Evolutionary conservation across 2,797 vertebrate species (phyloP).

Genomic region (Gymnoscopelus braueri): DNA sequence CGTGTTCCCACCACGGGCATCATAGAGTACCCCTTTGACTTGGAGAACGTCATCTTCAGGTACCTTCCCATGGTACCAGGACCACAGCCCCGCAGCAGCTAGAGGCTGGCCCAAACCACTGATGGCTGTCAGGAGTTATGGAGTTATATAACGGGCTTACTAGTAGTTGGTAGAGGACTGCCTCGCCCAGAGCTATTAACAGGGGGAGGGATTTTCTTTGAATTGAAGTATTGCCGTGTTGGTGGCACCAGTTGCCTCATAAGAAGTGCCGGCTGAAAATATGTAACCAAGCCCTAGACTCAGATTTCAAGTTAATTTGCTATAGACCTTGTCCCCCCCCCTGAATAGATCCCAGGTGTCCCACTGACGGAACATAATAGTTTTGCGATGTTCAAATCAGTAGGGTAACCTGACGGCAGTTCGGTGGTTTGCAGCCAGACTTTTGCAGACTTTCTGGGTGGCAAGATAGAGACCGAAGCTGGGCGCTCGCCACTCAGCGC

Average conservation of each 20-base stretch:
- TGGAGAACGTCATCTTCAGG: conserved; percentile 86
- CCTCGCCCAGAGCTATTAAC: neutral
- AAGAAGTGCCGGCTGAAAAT: no score
- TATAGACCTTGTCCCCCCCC: no score
- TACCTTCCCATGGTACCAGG: conserved; percentile 61
- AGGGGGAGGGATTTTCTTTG: no score
- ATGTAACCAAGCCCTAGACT: neutral
- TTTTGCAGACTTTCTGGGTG: conserved; percentile 48
- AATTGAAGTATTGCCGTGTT: no score
- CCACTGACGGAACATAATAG: conserved; percentile 13
- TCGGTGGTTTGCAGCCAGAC: conserved; percentile 70
- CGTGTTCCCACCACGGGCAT: conserved; percentile 85
- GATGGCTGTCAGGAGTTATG: conserved; percentile 53
- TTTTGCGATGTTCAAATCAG: neutral
- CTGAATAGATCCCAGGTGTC: conserved; percentile 8
- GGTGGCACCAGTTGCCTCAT: no score
- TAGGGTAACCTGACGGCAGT: conserved; percentile 28
- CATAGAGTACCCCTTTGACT: conserved; percentile 86
- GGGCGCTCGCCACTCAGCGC: conserved; percentile 54
- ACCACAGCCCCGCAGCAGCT: conserved; percentile 47
- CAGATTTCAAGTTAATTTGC: neutral
- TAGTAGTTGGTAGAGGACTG: neutral
- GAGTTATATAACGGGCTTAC: conserved; percentile 3
- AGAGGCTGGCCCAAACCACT: conserved; percentile 64
- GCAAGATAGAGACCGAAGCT: conserved; percentile 39